Percentiles rank a stretch among this genome's conserved stretches.
Conservation (phyloP, 2,888 invertebrate species). For the Euzetes globulus region DNA sequence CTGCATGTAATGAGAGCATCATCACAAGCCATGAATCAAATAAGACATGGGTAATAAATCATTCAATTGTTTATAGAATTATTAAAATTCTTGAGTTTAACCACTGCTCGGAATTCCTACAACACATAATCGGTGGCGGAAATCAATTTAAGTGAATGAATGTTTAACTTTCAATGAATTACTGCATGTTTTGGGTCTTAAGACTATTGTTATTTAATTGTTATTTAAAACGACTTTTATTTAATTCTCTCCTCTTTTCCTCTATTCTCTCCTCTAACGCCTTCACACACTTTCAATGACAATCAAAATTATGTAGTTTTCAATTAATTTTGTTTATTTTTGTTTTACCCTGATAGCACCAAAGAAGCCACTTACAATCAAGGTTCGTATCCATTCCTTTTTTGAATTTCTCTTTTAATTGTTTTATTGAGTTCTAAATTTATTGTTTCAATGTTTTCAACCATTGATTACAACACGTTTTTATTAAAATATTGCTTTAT, state of each 20-base stretch:
- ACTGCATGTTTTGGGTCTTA: neutral
- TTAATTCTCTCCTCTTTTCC: neutral
- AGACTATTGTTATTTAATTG: neutral
- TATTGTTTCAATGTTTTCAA: too few relatives aligned
- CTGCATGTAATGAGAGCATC: conserved; percentile 45
- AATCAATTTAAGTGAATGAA: neutral
- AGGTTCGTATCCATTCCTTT: conserved; percentile 42
- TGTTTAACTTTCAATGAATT: neutral
- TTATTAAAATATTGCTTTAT: neutral
- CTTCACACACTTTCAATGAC: conserved; percentile 13
- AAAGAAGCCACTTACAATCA: conserved; percentile 75
- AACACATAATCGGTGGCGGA: neutral
- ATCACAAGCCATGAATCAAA: conserved; percentile 43
- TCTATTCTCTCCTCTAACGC: neutral
- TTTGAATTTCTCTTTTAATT: conserved; percentile 10
- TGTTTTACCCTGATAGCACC: conserved; percentile 55
- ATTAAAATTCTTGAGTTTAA: neutral
- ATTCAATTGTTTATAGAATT: neutral
- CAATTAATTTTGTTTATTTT: neutral
- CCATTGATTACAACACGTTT: neutral
- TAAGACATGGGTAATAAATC: conserved; percentile 44
- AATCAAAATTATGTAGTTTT: neutral
- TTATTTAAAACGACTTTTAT: neutral
- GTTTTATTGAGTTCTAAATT: neutral
- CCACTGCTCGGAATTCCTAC: neutral